Evolutionary conservation across 1,140 invertebrate species (phyloP), one percentile per base, ranked within the genome.

Genomic region (Drosophila ercepeae): DNA sequence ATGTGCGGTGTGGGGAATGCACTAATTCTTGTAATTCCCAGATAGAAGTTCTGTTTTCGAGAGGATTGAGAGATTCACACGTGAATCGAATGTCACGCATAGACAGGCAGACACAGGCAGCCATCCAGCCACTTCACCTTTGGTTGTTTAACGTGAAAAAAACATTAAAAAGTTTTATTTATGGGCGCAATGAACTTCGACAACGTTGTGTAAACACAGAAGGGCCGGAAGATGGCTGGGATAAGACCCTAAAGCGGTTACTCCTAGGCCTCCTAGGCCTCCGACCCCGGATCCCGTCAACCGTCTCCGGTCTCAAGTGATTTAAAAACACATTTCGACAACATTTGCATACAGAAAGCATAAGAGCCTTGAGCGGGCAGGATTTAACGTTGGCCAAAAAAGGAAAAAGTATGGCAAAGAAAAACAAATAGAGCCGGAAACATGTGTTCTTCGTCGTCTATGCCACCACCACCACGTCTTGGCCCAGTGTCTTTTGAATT

Each of bases 171-270:
- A 50, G 21, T 55, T 64, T 65, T 48, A 60, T 77, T 77, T 77
- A 75, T 64, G 65, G 23, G 65, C 65, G 23, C 75, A 77, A 41
- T 75, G 75, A 75, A 75, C 75, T 61, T 64, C 9, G 50, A 29
- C 16, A 19, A 42, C 13, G 42, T 16, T 27, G 21, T 39, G 36
- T 14, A 39, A 39, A 52, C 16, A 8, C 75, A 71, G 21, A 75
- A 42, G 19, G 36, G 25, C 19, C 25, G 36, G 46, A 70, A 60
- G 16, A 29, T 34, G 27, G 6, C n/a, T 13, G 39, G 49, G 39
- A 54, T 32, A 57, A 76, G 64, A 54, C 54, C 36, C 34, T 34
- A 61, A 61, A 45, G 27, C 27, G 44, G 44, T 32, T 32, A 49
- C 27, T 45, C 36, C 36, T 14, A 36, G 34, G 13, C 34, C 34